A percentile compares a stretch with the other conserved stretches of the same genome.
phyloP scores from a whole-genome alignment of 2,888 invertebrate genomes.

The Tortrix viridana region DNA sequence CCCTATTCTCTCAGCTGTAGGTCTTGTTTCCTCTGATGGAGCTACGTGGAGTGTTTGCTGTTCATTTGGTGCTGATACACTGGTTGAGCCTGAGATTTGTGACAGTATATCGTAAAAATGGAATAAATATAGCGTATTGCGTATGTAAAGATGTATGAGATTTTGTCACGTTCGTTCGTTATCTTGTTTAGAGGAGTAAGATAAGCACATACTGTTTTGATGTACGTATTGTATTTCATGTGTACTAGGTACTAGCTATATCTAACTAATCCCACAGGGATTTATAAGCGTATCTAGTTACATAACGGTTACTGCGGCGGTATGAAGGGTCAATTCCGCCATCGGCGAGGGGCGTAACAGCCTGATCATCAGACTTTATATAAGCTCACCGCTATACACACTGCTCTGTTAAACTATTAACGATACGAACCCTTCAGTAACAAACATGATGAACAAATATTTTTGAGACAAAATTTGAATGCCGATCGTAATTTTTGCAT shows the following conservation, averaged over 20 bases:
- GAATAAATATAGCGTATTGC: slow-evolving; percentile 15
- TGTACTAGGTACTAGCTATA: background rate
- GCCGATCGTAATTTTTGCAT: too few species aligned
- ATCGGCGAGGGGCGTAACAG: slow-evolving; percentile 9
- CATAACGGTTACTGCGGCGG: slow-evolving; percentile 4
- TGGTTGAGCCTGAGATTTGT: slow-evolving; percentile 21
- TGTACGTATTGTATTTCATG: too few species aligned
- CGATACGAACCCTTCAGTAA: background rate
- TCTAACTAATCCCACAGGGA: background rate
- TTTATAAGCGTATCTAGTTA: background rate
- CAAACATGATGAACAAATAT: background rate
- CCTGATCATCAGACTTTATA: slow-evolving; percentile 21
- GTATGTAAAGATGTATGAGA: slow-evolving; percentile 1
- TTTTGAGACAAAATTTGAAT: too few species aligned
- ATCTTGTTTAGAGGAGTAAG: background rate
- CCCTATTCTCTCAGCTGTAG: background rate
- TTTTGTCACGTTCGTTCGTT: background rate
- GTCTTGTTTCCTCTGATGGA: background rate
- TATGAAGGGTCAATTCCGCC: slow-evolving; percentile 3
- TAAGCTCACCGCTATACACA: slow-evolving; percentile 11
- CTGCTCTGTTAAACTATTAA: background rate
- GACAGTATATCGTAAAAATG: slow-evolving; percentile 25
- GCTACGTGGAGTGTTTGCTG: slow-evolving; percentile 18
- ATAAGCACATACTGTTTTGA: too few species aligned
- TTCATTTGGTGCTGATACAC: slow-evolving; percentile 33